phyloP scores from a whole-genome alignment of 2,888 invertebrate species.

The Erebia aethiops region DNA sequence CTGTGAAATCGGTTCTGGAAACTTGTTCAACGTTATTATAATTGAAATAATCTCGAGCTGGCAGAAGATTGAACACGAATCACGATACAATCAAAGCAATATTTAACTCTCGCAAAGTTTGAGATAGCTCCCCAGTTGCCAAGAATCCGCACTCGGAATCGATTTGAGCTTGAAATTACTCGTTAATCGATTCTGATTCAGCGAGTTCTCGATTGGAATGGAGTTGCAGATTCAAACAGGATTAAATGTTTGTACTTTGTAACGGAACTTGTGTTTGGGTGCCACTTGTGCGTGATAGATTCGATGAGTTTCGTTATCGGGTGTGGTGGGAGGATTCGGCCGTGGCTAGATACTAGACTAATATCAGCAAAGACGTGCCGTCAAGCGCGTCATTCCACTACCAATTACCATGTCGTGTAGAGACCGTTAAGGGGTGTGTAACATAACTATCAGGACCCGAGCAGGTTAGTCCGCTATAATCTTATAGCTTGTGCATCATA shows the following conservation, averaged over 20 bases:
- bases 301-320: too few relatives aligned
- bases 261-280: slow-evolving; percentile 45
- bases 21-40: slow-evolving; percentile 34
- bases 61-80: slow-evolving; percentile 49
- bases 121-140: slow-evolving; percentile 46
- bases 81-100: slow-evolving; percentile 56
- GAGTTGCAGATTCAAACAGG: slow-evolving; percentile 55
- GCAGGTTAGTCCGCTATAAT: too few relatives aligned
- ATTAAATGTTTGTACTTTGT: slow-evolving; percentile 48
- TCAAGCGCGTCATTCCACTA: too few relatives aligned
- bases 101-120: slow-evolving; percentile 52
- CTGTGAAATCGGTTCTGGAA: slow-evolving; percentile 9
- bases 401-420: too few relatives aligned
- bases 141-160: slow-evolving; percentile 52
- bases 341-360: too few relatives aligned
- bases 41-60: slow-evolving; percentile 41
- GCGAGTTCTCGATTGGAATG: slow-evolving; percentile 59
- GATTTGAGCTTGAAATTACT: slow-evolving; percentile 62
- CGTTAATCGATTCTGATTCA: slow-evolving; percentile 70
- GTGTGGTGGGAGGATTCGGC: too few relatives aligned
- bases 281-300: slow-evolving; percentile 22
- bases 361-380: too few relatives aligned
- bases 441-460: too few relatives aligned
- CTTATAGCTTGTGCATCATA: too few relatives aligned
- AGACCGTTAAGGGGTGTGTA: too few relatives aligned